Percentiles rank a stretch among this genome's conserved stretches.
Conservation (phyloP, 2,888 invertebrate species). For the Petrolisthes cinctipes region DNA sequence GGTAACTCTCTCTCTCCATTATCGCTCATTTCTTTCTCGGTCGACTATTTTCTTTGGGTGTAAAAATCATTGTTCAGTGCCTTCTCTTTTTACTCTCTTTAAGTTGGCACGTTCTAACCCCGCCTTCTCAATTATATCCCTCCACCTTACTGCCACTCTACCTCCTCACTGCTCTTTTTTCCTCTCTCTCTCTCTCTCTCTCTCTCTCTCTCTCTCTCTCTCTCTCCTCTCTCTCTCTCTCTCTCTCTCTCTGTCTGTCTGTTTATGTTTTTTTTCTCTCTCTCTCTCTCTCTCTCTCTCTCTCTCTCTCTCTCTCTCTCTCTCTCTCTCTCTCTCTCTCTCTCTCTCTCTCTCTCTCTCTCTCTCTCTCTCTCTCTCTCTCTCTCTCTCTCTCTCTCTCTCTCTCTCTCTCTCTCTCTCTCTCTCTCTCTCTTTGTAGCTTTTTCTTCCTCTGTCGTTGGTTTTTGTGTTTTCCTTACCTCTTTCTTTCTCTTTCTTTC, state of each 20-base stretch:
- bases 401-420: not conserved
- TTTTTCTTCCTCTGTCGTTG: not conserved
- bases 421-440: not conserved
- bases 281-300: constrained; percentile 3
- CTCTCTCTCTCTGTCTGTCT: constrained; percentile 12
- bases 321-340: not conserved
- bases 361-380: not conserved
- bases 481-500: not conserved
- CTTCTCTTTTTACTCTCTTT: not conserved
- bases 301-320: not conserved
- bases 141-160: not conserved
- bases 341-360: not conserved
- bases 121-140: not conserved
- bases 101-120: not conserved
- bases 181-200: not conserved
- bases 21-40: not conserved
- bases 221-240: constrained; percentile 14
- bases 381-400: not conserved
- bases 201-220: not conserved
- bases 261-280: not conserved
- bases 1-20: not conserved
- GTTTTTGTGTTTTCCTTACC: not conserved
- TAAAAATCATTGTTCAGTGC: not conserved
- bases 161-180: not conserved
- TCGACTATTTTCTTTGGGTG: not conserved